These are phyloP conservation scores for Brachystomella parvula DNA, from an alignment of 1,140 invertebrate genomes.

Conservation along the genomic window DNA sequence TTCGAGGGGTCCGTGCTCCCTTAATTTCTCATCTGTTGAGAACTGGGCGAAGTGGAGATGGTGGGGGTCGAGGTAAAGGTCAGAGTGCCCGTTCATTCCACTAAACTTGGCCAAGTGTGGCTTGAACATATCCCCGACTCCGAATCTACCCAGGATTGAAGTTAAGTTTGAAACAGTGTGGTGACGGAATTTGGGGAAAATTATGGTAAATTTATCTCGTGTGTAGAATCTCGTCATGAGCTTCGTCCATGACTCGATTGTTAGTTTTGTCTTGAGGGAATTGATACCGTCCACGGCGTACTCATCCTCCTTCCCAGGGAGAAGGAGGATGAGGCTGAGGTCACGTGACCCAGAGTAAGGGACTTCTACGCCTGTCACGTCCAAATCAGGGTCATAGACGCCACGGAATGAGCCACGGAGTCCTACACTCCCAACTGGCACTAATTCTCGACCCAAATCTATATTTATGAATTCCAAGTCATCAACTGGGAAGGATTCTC, in stretches of 20 bases:
- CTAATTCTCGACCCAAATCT: slow-evolving; percentile 50
- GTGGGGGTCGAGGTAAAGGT: slow-evolving; percentile 44
- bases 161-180: slow-evolving; percentile 69
- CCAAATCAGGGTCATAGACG: slow-evolving; percentile 69
- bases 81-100: slow-evolving; percentile 56
- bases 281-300: slow-evolving; percentile 33
- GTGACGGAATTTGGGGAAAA: slow-evolving; percentile 68
- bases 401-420: slow-evolving; percentile 62
- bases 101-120: slow-evolving; percentile 63
- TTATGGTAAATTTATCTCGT: slow-evolving; percentile 33
- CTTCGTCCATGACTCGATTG: slow-evolving; percentile 33
- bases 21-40: slow-evolving; percentile 37
- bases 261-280: slow-evolving; percentile 32
- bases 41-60: slow-evolving; percentile 37
- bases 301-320: slow-evolving; percentile 57
- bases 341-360: slow-evolving; percentile 46
- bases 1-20: neutral
- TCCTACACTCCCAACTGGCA: slow-evolving; percentile 70
- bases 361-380: slow-evolving; percentile 62
- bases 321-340: slow-evolving; percentile 65
- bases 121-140: slow-evolving; percentile 65
- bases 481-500: slow-evolving; percentile 25
- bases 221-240: slow-evolving; percentile 32
- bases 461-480: slow-evolving; percentile 36
- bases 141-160: slow-evolving; percentile 64